Evolutionary conservation across 2,888 invertebrate species (phyloP), one percentile per base, ranked within the genome.

Genomic region (Sphaerophoria rueppellii): DNA sequence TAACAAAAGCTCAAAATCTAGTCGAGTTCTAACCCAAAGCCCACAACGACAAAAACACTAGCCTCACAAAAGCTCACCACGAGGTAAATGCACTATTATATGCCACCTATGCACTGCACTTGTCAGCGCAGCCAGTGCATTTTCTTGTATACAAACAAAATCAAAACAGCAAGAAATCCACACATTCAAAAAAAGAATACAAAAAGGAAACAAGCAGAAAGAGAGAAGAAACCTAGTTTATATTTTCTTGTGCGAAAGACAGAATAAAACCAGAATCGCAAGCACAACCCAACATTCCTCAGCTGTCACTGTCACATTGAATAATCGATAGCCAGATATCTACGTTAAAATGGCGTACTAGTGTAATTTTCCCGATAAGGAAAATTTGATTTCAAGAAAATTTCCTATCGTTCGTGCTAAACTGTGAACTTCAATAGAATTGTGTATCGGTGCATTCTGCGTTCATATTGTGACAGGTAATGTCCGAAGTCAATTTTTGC

Each of bases 31-130:
- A 48, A 43, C 0, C 4, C 7, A 3, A 37, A 65, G 14, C 7
- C 16, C 48, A 50, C 65, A 48, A 65, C 65, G 11, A 4, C 3
- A 4, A 4, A n/a, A n/a, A 11, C n/a, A 57, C 1, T 61, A 16
- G n/a, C 46, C 46, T 12, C 32, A 61, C 9, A 50, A 40, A 65
- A 65, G 50, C 65, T 65, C 65, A 35, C 65, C 65, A 50, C 50
- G 65, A 35, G 65, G 65, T 65, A 65, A 50, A 12, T 65, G 65
- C 65, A 63, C 63, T 63, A 11, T 32, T 24, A 34, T 11, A 4
- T 43, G 61, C 48, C 63, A 48, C 34, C 34, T 11, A 9, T 63
- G 35, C 46, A 48, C n/a, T 48, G 48, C 63, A 65, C 50, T 37
- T 37, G 65, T 50, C 37, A 65, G 35, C 48, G 35, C 34, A 63